Evolutionary conservation across 2,113 vertebrate genomes (phyloP).

Genomic region (Mobula hypostoma): DNA sequence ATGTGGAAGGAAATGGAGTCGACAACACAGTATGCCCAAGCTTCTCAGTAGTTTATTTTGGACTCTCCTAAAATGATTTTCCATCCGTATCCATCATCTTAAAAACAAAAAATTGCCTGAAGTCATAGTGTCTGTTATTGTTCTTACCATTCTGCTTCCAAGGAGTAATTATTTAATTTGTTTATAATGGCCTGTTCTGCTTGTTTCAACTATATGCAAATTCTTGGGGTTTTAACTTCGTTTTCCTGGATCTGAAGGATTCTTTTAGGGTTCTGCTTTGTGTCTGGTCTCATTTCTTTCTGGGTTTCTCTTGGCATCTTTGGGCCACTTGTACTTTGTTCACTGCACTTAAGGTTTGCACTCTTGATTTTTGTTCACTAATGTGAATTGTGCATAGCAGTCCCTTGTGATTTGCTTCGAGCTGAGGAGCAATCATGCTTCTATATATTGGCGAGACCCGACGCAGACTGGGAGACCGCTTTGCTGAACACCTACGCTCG

Average conservation of each 20-base stretch:
- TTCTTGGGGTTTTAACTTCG: background rate
- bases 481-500: no score
- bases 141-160: background rate
- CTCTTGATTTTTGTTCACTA: background rate
- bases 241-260: background rate
- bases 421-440: background rate
- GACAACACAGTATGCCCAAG: no score
- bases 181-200: background rate
- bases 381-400: no score
- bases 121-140: background rate
- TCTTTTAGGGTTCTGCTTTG: background rate
- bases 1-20: no score
- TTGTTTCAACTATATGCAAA: background rate
- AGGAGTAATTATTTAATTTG: background rate
- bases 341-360: background rate
- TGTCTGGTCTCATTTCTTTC: background rate
- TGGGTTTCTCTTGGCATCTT: no score
- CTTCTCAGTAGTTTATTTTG: background rate
- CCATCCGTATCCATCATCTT: background rate
- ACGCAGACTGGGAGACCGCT: no score
- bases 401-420: no score
- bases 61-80: background rate
- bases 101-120: no score
- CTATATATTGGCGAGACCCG: no score
- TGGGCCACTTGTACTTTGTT: background rate